These are phyloP conservation scores for Hippopotamus amphibius DNA, from an alignment of 2,113 vertebrate species.

Conservation along the genomic window DNA sequence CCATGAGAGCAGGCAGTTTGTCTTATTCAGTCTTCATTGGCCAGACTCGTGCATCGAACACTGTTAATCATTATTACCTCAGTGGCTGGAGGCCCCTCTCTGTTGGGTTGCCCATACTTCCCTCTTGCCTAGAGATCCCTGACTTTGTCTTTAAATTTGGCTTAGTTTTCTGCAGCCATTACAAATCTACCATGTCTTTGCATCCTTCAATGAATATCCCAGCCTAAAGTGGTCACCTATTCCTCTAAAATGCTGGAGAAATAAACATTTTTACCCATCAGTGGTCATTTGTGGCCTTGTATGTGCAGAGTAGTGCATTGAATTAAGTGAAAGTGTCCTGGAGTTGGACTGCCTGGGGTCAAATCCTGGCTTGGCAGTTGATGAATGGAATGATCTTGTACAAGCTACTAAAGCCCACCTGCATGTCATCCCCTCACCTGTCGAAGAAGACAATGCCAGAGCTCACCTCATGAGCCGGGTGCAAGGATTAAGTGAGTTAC, in stretches of 20 bases:
- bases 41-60: not conserved
- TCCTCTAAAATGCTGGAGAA: not conserved
- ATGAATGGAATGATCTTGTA: not conserved
- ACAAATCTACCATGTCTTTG: not conserved
- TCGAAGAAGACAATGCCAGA: not conserved
- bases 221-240: not conserved
- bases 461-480: not conserved
- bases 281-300: not conserved
- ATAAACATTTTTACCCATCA: not conserved
- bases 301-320: not conserved
- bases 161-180: not conserved
- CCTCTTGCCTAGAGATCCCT: no score
- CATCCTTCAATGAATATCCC: not conserved
- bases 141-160: not conserved
- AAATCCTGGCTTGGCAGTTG: not conserved
- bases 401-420: not conserved
- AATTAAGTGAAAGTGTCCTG: not conserved
- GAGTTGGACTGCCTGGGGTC: not conserved
- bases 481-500: not conserved
- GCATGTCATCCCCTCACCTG: not conserved
- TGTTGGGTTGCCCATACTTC: fast-evolving
- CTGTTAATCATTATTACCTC: fast-evolving
- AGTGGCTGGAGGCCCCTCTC: not conserved
- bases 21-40: not conserved
- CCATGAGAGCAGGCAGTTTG: not conserved